Evolutionary conservation across 1,140 invertebrate species (phyloP).

Genomic region (Semibalanus balanoides): DNA sequence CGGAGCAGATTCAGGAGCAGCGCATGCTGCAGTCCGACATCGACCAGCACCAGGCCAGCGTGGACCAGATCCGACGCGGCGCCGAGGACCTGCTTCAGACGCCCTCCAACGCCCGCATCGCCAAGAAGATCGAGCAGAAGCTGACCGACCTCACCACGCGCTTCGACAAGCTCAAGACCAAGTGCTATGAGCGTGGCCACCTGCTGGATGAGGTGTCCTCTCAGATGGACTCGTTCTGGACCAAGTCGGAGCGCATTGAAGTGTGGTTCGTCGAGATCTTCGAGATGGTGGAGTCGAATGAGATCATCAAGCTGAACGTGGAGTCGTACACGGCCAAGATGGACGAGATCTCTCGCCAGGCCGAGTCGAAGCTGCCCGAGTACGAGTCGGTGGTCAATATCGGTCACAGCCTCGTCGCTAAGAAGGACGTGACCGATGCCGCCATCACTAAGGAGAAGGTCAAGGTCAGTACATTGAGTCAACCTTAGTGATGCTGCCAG

Average conservation of each 20-base stretch:
- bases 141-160: slow-evolving; percentile 64
- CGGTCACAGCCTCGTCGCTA: slow-evolving; percentile 67
- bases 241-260: slow-evolving; percentile 32
- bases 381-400: slow-evolving; percentile 63
- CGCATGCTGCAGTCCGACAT: slow-evolving; percentile 64
- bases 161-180: slow-evolving; percentile 71
- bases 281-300: slow-evolving; percentile 57
- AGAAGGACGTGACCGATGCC: slow-evolving; percentile 80
- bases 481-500: too few relatives aligned
- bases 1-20: slow-evolving; percentile 74
- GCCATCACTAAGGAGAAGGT: slow-evolving; percentile 68
- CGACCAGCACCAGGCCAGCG: slow-evolving; percentile 64
- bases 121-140: slow-evolving; percentile 76
- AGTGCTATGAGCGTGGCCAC: slow-evolving; percentile 56
- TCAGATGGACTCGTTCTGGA: slow-evolving; percentile 53
- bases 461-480: slow-evolving; percentile 50
- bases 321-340: slow-evolving; percentile 54
- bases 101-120: slow-evolving; percentile 67
- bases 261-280: slow-evolving; percentile 41
- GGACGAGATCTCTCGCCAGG: slow-evolving; percentile 33
- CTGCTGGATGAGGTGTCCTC: slow-evolving; percentile 65
- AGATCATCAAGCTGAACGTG: slow-evolving; percentile 47
- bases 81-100: slow-evolving; percentile 64
- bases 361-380: slow-evolving; percentile 39
- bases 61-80: slow-evolving; percentile 60